Evolutionary conservation across 2,113 vertebrate species (phyloP).

Genomic region (Phainopepla nitens): DNA sequence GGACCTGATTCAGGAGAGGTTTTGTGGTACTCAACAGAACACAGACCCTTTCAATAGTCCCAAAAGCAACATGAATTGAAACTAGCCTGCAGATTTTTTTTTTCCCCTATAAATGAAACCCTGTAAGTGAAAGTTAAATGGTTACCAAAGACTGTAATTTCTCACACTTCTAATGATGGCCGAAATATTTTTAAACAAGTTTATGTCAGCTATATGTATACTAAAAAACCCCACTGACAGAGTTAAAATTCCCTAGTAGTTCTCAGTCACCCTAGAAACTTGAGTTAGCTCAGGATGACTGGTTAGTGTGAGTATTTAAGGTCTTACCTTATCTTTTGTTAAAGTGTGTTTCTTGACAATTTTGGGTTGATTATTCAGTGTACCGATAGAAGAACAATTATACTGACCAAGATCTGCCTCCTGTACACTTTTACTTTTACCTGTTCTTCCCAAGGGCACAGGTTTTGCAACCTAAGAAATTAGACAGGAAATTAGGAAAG

Average conservation of each 20-base stretch:
- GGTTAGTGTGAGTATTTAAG: neutral
- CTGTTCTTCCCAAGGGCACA: constrained; percentile 79
- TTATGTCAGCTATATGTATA: neutral
- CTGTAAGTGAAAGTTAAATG: neutral
- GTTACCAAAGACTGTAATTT: neutral
- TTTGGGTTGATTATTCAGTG: constrained; percentile 70
- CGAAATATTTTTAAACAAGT: neutral
- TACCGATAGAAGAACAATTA: constrained; percentile 47
- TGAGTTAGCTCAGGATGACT: neutral
- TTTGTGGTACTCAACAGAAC: neutral
- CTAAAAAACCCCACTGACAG: fast-evolving
- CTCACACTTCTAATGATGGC: neutral
- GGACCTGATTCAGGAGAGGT: neutral
- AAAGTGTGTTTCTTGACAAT: constrained; percentile 74
- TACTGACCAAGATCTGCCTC: constrained; percentile 73
- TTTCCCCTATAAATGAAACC: neutral
- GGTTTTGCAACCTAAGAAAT: constrained; percentile 87
- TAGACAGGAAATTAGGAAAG: constrained; percentile 7
- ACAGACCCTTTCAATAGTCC: neutral
- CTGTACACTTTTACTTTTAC: constrained; percentile 71
- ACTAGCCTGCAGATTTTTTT: neutral
- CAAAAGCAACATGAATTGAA: neutral
- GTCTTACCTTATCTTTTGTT: constrained; percentile 75
- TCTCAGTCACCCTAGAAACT: neutral
- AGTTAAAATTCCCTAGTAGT: neutral